Base-by-base conservation (phyloP, 2,113 vertebrate genomes). In the Cyrtonyx montezumae region DNA sequence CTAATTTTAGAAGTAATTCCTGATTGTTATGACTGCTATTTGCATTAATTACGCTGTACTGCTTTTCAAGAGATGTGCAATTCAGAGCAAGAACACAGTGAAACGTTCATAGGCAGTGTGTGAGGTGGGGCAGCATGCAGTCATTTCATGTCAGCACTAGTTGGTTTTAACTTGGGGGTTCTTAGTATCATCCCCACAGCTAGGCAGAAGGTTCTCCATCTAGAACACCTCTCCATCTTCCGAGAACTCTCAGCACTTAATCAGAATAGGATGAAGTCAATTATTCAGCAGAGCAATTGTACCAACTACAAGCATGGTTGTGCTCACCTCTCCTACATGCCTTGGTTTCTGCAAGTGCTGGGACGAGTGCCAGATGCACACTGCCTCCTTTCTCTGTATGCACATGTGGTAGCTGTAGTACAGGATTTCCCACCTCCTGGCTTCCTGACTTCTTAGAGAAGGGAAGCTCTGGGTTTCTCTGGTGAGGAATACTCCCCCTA, bases 1-100 rank as follows among this genome's bases (percentile, higher is more conserved):
- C 30, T 75, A 84, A 87, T 79, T 89, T 87, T 75, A 78, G 46
- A 56, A 58, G 58, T 46, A 59, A 71, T 87, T 89, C 91, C 37
- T 79, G 46, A 23, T 32, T 91, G 26, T 84, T 81, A 63, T 30
- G 37, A 65, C 43, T 81, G 13, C 34, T 84, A 20, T 79, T 65
- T 76, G 48, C 75, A 21, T 89, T 90, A 71, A 82, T 86, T 87
- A 65, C 6, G 16, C 68, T 71, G 26, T 21, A 13, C 46, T 92
- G 48, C 59, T 83, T 80, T 88, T 78, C 46, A 45, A 59, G 42
- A 71, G 37, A 34, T 67, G 23, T 71, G 19, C 42, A 46, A 32
- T 81, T 79, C 55, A 43, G 75, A 59, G 25, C 67, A 53, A 79
- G 84, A 68, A 87, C 15, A 7, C 8, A 37, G 19, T 42, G 42